These are phyloP conservation scores for Eupithecia abbreviata DNA, from an alignment of 2,888 invertebrate species.

Conservation along the genomic window DNA sequence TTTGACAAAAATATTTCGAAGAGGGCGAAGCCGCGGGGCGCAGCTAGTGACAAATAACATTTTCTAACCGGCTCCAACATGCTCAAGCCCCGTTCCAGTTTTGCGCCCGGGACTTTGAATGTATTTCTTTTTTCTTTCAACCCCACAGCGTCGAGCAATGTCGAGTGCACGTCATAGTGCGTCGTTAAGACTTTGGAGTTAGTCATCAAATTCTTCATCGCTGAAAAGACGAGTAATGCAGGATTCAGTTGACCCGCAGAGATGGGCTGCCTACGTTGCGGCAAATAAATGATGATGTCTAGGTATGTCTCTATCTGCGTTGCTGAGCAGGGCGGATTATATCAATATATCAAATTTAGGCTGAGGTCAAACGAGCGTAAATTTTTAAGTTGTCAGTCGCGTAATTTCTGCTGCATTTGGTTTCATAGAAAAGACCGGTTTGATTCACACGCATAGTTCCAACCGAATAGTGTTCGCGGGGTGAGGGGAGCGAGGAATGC, in stretches of 20 bases:
- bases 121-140: constrained; percentile 63
- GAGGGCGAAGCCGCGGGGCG: no score
- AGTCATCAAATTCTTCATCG: constrained; percentile 67
- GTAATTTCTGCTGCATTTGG: no score
- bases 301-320: not conserved
- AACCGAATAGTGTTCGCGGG: no score
- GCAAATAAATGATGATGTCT: no score
- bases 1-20: no score
- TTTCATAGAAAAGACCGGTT: no score
- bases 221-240: not conserved
- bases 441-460: no score
- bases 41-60: no score
- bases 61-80: constrained; percentile 84
- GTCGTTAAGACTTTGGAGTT: constrained; percentile 90
- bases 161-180: constrained; percentile 93
- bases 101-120: constrained; percentile 75
- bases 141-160: constrained; percentile 86
- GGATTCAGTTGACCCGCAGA: not conserved
- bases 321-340: not conserved
- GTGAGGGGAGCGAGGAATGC: no score
- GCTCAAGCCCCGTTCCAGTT: constrained; percentile 83
- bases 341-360: no score
- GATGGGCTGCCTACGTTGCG: not conserved
- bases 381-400: no score
- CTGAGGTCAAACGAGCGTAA: no score